Conservation (phyloP, 2,888 invertebrate genomes). For the Halocaridina rubra region DNA sequence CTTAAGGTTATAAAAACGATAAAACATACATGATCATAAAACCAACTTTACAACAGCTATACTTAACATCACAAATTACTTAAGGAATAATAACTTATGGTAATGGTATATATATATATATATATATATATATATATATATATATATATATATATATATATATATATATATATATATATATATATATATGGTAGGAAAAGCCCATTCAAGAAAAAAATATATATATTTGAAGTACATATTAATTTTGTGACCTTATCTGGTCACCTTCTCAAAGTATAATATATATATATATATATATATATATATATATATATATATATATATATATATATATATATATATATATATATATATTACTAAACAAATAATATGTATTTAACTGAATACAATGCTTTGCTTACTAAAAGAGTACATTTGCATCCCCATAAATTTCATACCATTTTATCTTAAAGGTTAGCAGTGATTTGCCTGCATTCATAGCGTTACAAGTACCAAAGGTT, state of each 20-base stretch:
- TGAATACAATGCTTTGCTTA: neutral
- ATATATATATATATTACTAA: too few species aligned
- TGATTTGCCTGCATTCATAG: neutral
- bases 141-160: neutral
- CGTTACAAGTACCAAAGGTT: neutral
- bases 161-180: too few species aligned
- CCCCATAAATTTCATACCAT: neutral
- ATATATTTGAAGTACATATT: too few species aligned
- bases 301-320: too few species aligned
- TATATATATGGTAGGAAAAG: too few species aligned
- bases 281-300: too few species aligned
- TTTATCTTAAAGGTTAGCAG: neutral
- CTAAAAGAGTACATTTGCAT: too few species aligned
- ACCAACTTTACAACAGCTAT: neutral
- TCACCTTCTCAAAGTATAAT: too few species aligned
- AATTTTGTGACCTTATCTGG: too few species aligned
- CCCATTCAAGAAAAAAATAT: too few species aligned
- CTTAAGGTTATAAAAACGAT: neutral
- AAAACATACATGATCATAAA: neutral
- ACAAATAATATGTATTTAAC: neutral
- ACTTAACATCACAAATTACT: neutral
- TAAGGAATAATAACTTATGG: neutral
- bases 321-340: constrained; percentile 10
- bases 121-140: neutral
- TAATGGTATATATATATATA: too few species aligned